These are phyloP conservation scores for Drosophila paulistorum DNA, from an alignment of 1,140 invertebrate species.

Conservation along the genomic window DNA sequence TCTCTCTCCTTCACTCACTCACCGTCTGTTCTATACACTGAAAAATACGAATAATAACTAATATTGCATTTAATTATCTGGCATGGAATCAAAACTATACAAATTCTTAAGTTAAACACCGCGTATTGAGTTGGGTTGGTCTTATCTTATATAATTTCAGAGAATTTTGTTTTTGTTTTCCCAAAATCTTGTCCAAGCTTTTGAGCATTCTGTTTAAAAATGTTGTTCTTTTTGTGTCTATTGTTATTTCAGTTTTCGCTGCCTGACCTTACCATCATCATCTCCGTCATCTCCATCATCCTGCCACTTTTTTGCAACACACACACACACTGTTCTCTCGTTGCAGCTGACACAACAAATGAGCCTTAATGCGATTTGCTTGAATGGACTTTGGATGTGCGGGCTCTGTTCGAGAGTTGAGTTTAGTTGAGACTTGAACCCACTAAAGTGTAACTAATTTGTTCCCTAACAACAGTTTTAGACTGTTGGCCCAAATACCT, in stretches of 20 bases:
- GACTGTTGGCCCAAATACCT: constrained; percentile 34
- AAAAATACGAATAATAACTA: neutral
- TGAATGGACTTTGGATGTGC: constrained; percentile 61
- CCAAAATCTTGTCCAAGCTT: too few species aligned
- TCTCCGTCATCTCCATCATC: neutral
- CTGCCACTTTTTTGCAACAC: neutral
- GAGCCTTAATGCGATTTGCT: constrained; percentile 78
- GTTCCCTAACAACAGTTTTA: constrained; percentile 41
- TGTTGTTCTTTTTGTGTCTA: constrained; percentile 31
- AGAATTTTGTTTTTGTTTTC: constrained; percentile 20
- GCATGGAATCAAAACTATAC: too few species aligned
- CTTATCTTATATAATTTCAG: constrained; percentile 3
- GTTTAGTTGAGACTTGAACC: constrained; percentile 41
- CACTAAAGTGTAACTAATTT: constrained; percentile 74
- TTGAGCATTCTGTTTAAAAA: neutral
- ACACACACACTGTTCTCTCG: neutral
- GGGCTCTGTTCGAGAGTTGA: constrained; percentile 42
- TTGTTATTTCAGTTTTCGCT: constrained; percentile 19
- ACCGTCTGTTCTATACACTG: neutral
- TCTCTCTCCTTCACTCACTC: neutral
- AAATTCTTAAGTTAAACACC: too few species aligned
- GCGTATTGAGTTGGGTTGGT: too few species aligned
- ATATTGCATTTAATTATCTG: too few species aligned
- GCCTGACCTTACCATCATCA: neutral
- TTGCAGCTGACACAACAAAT: constrained; percentile 82